Conservation (phyloP, 2,888 invertebrate species). For the Euclidia mi region DNA sequence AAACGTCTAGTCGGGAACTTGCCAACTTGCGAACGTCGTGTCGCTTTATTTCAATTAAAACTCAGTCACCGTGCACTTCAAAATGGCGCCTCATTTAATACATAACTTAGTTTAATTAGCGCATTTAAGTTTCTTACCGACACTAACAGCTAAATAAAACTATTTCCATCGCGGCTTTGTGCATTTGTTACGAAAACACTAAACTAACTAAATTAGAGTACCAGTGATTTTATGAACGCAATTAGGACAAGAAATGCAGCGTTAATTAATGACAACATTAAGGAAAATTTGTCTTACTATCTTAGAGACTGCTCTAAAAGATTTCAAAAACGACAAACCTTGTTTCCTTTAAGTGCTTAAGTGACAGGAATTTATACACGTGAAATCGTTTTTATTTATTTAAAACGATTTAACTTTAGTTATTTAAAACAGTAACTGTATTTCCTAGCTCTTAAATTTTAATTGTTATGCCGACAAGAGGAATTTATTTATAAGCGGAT, state of each 20-base stretch:
- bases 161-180: conserved; percentile 5
- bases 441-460: too few species aligned
- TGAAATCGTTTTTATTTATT: too few species aligned
- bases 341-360: too few species aligned
- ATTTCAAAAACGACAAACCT: too few species aligned
- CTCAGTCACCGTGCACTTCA: conserved; percentile 58
- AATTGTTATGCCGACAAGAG: neutral
- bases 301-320: neutral
- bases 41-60: conserved; percentile 76
- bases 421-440: too few species aligned
- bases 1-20: conserved; percentile 54
- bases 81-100: conserved; percentile 60
- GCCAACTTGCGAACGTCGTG: conserved; percentile 32
- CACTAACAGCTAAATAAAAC: conserved; percentile 40
- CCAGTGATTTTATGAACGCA: neutral
- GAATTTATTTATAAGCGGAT: neutral
- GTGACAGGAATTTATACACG: too few species aligned
- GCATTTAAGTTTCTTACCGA: conserved; percentile 52
- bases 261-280: neutral
- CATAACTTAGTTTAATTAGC: conserved; percentile 61
- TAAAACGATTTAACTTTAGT: too few species aligned
- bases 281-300: neutral
- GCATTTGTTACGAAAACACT: conserved; percentile 11
- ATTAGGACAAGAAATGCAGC: neutral
- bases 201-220: conserved; percentile 6